Conservation (phyloP, 2,888 invertebrate genomes). For the Siphlonurus alternatus region DNA sequence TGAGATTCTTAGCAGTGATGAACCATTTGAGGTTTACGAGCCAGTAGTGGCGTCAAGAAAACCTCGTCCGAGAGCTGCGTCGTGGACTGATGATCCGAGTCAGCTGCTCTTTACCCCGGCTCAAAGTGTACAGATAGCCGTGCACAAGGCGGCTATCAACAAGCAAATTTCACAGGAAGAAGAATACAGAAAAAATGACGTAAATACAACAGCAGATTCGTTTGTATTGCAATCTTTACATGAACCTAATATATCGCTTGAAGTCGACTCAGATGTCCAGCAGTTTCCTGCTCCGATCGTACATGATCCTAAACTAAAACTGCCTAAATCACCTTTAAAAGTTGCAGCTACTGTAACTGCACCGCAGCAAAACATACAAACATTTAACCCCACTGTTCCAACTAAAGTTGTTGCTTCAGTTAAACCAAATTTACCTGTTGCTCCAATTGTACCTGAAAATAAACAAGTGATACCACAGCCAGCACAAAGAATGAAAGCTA, state of each 20-base stretch:
- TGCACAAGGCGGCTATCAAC: slow-evolving; percentile 27
- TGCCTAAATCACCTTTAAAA: neutral
- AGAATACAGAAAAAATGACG: slow-evolving; percentile 15
- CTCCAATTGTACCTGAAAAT: neutral
- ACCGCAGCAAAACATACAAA: neutral
- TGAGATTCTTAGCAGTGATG: neutral
- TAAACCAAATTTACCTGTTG: neutral
- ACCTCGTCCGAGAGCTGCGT: slow-evolving; percentile 5
- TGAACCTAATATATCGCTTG: neutral
- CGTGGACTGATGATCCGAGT: slow-evolving; percentile 21
- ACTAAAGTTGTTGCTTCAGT: neutral
- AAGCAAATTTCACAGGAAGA: slow-evolving; percentile 26
- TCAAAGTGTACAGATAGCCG: slow-evolving; percentile 25
- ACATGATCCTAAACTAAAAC: neutral
- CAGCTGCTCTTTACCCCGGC: slow-evolving; percentile 24
- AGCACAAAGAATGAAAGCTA: neutral
- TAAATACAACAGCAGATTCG: neutral
- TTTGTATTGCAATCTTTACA: neutral
- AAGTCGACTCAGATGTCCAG: neutral
- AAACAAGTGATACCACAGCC: neutral
- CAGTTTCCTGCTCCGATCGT: neutral
- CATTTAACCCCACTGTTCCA: neutral
- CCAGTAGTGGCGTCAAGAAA: neutral
- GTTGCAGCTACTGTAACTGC: neutral
- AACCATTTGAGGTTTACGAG: neutral